Evolutionary conservation across 2,888 invertebrate genomes (phyloP).

Genomic region (Torymus auratus): DNA sequence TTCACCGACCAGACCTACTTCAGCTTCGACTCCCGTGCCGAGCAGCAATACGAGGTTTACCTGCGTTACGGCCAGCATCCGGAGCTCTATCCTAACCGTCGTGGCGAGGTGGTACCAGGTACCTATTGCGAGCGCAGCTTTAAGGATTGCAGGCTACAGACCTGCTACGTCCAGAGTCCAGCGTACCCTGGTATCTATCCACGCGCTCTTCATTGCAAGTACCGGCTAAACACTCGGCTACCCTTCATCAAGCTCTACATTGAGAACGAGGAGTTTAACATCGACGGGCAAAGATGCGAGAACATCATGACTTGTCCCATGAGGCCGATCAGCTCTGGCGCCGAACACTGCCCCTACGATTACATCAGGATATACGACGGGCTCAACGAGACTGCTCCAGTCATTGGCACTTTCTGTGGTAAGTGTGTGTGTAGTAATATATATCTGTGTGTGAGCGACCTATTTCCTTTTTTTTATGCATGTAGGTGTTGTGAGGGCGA

Average conservation of each 20-base stretch:
- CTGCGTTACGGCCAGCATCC: conserved; percentile 95
- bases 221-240: conserved; percentile 90
- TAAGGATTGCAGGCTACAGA: conserved; percentile 91
- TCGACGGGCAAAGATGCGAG: conserved; percentile 94
- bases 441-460: no score
- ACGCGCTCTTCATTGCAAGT: conserved; percentile 92
- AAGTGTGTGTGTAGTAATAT: neutral
- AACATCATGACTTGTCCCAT: conserved; percentile 97
- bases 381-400: conserved; percentile 89
- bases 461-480: no score
- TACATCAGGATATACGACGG: conserved; percentile 94
- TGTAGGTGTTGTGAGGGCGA: no score
- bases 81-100: conserved; percentile 92
- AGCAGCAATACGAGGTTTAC: conserved; percentile 94
- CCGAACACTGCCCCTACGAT: conserved; percentile 93
- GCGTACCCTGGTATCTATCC: conserved; percentile 96
- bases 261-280: conserved; percentile 95
- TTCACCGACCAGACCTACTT: conserved; percentile 95
- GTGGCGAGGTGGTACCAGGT: conserved; percentile 92
- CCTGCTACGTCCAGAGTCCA: conserved; percentile 95
- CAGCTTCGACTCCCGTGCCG: conserved; percentile 91
- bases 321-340: conserved; percentile 91
- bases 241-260: conserved; percentile 94
- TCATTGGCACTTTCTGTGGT: conserved; percentile 91
- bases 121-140: conserved; percentile 93